A percentile compares a stretch with the other conserved stretches of the same genome.
These are phyloP conservation scores for Alexandromys fortis DNA, from an alignment of 2,113 vertebrate species.

Conservation along the genomic window DNA sequence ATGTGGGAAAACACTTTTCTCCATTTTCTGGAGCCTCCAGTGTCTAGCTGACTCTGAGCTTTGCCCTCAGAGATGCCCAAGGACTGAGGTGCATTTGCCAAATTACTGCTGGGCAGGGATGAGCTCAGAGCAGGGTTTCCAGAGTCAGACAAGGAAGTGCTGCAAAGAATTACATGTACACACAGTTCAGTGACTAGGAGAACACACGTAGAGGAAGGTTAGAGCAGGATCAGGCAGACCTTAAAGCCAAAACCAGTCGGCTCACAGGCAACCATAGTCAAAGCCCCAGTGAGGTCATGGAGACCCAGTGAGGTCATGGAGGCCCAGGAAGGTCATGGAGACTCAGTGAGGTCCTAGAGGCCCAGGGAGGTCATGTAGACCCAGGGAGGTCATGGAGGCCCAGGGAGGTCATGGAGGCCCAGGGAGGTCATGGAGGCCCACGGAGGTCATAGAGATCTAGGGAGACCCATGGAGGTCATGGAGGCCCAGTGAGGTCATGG, in stretches of 20 bases:
- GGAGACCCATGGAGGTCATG: no score
- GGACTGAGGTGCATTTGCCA: rapidly evolving
- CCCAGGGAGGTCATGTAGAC: no score
- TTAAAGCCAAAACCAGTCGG: not conserved
- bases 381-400: no score
- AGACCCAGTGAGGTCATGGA: no score
- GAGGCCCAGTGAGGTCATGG: no score
- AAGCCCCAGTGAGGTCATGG: not conserved
- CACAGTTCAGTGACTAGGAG: not conserved
- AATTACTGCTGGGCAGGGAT: rapidly evolving
- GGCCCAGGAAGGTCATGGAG: no score
- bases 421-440: no score
- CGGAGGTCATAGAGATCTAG: no score
- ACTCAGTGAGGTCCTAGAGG: no score
- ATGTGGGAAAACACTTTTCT: rapidly evolving
- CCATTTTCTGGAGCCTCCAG: not conserved
- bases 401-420: no score
- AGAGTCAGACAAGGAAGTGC: not conserved
- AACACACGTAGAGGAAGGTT: not conserved
- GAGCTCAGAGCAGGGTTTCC: not conserved
- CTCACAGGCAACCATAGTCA: not conserved
- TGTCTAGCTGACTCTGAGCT: no score
- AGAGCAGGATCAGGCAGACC: not conserved
- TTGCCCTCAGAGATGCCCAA: not conserved
- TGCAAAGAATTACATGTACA: not conserved